phyloP scores from a whole-genome alignment of 2,113 vertebrate species.

The Vombatus ursinus region DNA sequence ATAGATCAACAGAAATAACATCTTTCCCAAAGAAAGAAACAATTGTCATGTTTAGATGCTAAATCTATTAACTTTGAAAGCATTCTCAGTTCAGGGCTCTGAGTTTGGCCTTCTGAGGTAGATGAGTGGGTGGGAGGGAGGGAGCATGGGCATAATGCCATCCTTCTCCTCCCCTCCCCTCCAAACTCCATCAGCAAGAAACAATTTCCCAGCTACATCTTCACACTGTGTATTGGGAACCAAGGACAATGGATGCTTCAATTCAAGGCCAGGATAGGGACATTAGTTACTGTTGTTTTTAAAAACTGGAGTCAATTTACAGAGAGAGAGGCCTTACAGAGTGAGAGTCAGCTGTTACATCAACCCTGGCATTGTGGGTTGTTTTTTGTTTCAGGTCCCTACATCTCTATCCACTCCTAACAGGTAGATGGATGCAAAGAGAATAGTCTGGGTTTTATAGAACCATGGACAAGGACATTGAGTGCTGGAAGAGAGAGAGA shows the following conservation, averaged over 20 bases:
- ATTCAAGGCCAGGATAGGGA: slow-evolving; percentile 11
- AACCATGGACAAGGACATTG: background rate
- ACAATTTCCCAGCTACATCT: background rate
- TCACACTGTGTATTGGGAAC: background rate
- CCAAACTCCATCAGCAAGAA: slow-evolving; percentile 8
- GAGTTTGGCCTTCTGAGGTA: slow-evolving; percentile 43
- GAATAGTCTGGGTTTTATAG: background rate
- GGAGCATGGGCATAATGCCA: background rate
- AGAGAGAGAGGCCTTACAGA: background rate
- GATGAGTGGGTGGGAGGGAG: background rate
- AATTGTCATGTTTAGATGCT: slow-evolving; percentile 39
- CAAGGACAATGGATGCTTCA: background rate
- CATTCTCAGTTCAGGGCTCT: background rate
- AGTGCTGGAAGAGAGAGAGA: background rate
- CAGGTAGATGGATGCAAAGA: slow-evolving; percentile 44
- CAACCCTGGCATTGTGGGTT: too few species aligned
- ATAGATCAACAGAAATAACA: slow-evolving; percentile 16
- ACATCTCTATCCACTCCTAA: background rate
- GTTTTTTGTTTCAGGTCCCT: slow-evolving; percentile 26
- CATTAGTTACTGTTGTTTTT: background rate
- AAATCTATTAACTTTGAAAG: background rate
- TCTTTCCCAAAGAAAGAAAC: slow-evolving; percentile 2
- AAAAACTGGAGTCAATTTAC: background rate
- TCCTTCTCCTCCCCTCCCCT: background rate
- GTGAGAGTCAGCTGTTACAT: background rate